Percentiles rank a stretch among this genome's conserved stretches.
phyloP scores from a whole-genome alignment of 2,113 vertebrate species.

The Chauna torquata region DNA sequence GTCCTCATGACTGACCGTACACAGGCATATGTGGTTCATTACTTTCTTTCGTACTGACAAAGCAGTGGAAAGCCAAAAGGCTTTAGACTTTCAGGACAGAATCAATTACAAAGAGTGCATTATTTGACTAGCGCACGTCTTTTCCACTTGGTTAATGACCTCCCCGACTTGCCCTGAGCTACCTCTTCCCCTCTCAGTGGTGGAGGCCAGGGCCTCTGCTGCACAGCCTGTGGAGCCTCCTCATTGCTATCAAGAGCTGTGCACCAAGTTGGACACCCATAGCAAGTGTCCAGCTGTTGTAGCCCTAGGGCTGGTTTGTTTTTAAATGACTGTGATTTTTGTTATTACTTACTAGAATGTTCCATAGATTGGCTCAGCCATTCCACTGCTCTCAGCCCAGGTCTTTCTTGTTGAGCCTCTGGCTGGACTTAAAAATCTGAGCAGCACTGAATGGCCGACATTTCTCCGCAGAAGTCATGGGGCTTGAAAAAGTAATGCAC shows the following conservation, averaged over 20 bases:
- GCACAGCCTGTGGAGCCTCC: not conserved
- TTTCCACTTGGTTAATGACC: not conserved
- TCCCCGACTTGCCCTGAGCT: not conserved
- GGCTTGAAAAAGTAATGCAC: not conserved
- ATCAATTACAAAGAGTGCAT: not conserved
- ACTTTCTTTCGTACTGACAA: not conserved
- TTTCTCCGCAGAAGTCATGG: not conserved
- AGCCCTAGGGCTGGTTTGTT: not conserved
- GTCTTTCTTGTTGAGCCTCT: not conserved
- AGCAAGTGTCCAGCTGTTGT: not conserved
- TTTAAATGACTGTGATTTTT: not conserved
- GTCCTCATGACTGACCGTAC: not conserved
- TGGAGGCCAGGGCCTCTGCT: not conserved
- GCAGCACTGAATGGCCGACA: not conserved
- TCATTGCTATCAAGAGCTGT: not conserved
- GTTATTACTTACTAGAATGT: not conserved
- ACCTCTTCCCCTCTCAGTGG: not conserved
- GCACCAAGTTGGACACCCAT: accelerated
- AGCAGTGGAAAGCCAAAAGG: not conserved
- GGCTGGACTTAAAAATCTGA: not conserved
- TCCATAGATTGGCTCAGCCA: not conserved
- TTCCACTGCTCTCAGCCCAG: not conserved
- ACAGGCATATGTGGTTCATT: not conserved
- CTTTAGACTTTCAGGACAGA: not conserved
- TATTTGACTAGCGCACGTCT: not conserved